A percentile compares a stretch with the other conserved stretches of the same genome.
Evolutionary conservation across 2,888 invertebrate species (phyloP).

Genomic region (Arge pagana): DNA sequence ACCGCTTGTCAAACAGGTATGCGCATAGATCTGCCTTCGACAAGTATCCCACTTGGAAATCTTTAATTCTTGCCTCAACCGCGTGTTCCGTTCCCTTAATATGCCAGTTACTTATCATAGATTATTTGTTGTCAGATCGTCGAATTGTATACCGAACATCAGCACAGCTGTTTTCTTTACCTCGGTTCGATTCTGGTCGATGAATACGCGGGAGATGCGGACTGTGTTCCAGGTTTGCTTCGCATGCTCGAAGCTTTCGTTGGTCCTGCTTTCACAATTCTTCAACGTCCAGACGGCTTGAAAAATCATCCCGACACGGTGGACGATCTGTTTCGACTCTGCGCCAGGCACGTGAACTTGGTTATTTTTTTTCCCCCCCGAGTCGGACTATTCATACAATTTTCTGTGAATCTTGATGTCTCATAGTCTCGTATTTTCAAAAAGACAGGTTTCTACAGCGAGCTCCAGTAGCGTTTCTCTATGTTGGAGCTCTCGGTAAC

Average conservation of each 20-base stretch:
- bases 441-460: slow-evolving; percentile 80
- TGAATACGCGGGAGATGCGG: slow-evolving; percentile 76
- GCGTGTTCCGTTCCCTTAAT: background rate
- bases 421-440: too few relatives aligned
- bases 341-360: slow-evolving; percentile 65
- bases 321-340: slow-evolving; percentile 92
- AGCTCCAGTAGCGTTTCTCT: slow-evolving; percentile 81
- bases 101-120: too few relatives aligned
- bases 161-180: slow-evolving; percentile 91
- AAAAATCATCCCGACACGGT: slow-evolving; percentile 96
- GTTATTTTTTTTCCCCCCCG: slow-evolving; percentile 3
- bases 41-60: background rate
- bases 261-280: slow-evolving; percentile 77
- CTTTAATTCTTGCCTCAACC: background rate
- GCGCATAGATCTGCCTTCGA: too few relatives aligned
- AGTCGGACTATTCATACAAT: slow-evolving; percentile 12
- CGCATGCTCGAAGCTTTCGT: slow-evolving; percentile 85
- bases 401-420: too few relatives aligned
- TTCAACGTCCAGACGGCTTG: slow-evolving; percentile 80
- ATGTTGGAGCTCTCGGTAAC: slow-evolving; percentile 72
- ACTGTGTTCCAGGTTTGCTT: slow-evolving; percentile 79
- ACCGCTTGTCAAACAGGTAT: slow-evolving; percentile 79
- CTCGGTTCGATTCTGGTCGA: slow-evolving; percentile 89
- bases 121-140: slow-evolving; percentile 66
- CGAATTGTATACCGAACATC: slow-evolving; percentile 72